phyloP scores from a whole-genome alignment of 2,797 vertebrate species.

The Pseudotriccus pelzelni region DNA sequence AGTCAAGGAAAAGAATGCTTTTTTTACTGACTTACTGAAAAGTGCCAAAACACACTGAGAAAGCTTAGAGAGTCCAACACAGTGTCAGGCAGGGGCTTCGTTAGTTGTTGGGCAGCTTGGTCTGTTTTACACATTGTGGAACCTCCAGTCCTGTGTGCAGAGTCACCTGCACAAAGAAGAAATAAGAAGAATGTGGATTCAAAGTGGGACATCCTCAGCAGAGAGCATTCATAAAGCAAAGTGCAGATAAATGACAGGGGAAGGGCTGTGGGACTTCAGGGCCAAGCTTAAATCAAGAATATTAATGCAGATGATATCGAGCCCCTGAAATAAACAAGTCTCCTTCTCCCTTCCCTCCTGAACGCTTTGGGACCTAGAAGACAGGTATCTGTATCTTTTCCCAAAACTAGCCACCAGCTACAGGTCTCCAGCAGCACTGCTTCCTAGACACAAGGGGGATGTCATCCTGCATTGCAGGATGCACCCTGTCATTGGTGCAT shows the following conservation, averaged over 20 bases:
- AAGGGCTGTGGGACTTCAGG: neutral
- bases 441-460: neutral
- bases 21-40: conserved; percentile 12
- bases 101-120: conserved; percentile 75
- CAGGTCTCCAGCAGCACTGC: neutral
- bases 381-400: neutral
- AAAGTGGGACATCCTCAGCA: neutral
- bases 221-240: neutral
- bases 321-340: neutral
- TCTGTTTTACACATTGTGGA: conserved; percentile 82
- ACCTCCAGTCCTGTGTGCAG: conserved; percentile 92
- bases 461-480: neutral
- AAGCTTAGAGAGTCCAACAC: conserved; percentile 54
- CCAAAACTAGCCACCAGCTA: neutral
- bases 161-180: conserved; percentile 85
- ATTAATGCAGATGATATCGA: neutral
- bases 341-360: neutral
- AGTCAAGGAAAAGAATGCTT: neutral
- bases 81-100: neutral
- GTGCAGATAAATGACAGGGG: neutral
- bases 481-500: neutral
- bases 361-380: neutral
- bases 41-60: conserved; percentile 28
- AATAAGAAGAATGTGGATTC: neutral
- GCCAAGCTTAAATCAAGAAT: neutral